Base-by-base conservation (phyloP, 2,797 vertebrate genomes). In the Hoplostethus atlanticus region DNA sequence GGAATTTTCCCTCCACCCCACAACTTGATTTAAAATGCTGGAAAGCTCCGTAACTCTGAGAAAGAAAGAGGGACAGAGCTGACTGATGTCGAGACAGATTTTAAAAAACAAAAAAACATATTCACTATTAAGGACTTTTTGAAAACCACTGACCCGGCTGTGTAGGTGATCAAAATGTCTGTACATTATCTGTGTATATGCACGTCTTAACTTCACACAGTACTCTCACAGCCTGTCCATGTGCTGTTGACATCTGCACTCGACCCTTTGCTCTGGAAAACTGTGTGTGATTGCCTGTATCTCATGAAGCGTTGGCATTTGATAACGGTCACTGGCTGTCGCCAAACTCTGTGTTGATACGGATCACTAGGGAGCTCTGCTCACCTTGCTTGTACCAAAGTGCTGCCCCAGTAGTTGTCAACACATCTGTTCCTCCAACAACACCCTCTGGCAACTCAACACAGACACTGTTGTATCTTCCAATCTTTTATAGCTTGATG, bases 381-480 rank as follows among this genome's bases (percentile, higher is more conserved):
- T 90, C 93, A 88, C 87, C 91, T 91, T 52, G 93, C 93, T 95
- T 87, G 87, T 94, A 95, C 94, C 93, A 95, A 95, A 95, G 94
- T 92, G 90, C 91, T 93, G 92, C 92, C 92, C 91, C 84, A 68
- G 84, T 85, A 84, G 87, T 89, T 81, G 84, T 90, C 84, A 83
- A 86, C 86, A 77, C 88, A 87, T 63, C 83, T 56, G 81, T 89
- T 88, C 84, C 81, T 87, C 87, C 17, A 68, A 83, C 81, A 90
- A 85, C 89, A 68, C 79, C 82, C 87, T 88, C 89, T 81, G 87
- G 85, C 89, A 78, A 81, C 79, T 82, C 87, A 68, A 85, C 84
- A 77, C 79, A 46, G 77, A 92, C 77, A 57, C 75, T 66, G 60
- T 67, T 52, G 67, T 78, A 82, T 81, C 88, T 85, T 85, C 85